Conservation (phyloP, 1,140 invertebrate species). For the Bemisia tabaci region DNA sequence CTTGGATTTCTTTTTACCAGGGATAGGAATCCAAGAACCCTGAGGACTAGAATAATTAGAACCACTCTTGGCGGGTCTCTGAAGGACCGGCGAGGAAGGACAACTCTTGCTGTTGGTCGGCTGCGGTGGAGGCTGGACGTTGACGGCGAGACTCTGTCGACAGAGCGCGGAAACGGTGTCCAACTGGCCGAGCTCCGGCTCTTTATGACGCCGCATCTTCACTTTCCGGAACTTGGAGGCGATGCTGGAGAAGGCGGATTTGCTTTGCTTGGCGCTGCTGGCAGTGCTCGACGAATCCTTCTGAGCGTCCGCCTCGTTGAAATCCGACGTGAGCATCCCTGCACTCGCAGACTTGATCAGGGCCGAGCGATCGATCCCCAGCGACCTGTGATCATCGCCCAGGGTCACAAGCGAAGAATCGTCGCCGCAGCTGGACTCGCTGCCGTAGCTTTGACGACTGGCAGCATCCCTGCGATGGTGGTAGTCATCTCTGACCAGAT, state of each 20-base stretch:
- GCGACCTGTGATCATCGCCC: constrained; percentile 11
- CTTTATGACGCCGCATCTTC: constrained; percentile 34
- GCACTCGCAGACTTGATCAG: constrained; percentile 52
- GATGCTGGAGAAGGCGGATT: constrained; percentile 42
- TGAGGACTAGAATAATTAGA: too few relatives aligned
- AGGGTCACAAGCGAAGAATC: too few relatives aligned
- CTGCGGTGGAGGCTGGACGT: constrained; percentile 27
- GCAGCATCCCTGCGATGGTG: not conserved
- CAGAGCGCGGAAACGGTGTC: constrained; percentile 47
- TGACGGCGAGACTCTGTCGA: constrained; percentile 48
- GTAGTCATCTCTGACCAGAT: too few relatives aligned
- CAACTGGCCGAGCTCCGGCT: constrained; percentile 34
- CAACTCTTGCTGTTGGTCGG: constrained; percentile 22
- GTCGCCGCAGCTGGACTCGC: constrained; percentile 22
- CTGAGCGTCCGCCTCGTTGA: not conserved
- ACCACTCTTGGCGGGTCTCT: too few relatives aligned
- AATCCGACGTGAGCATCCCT: constrained; percentile 26
- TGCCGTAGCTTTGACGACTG: constrained; percentile 9
- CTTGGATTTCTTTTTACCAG: too few relatives aligned
- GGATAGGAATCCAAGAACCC: too few relatives aligned
- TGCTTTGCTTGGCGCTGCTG: constrained; percentile 21
- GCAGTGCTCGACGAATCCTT: not conserved
- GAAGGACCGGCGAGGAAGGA: constrained; percentile 24
- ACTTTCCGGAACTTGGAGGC: constrained; percentile 46
- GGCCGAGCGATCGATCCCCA: constrained; percentile 16